Conservation (phyloP, 2,113 vertebrate species). For the Psephotus haematonotus region DNA sequence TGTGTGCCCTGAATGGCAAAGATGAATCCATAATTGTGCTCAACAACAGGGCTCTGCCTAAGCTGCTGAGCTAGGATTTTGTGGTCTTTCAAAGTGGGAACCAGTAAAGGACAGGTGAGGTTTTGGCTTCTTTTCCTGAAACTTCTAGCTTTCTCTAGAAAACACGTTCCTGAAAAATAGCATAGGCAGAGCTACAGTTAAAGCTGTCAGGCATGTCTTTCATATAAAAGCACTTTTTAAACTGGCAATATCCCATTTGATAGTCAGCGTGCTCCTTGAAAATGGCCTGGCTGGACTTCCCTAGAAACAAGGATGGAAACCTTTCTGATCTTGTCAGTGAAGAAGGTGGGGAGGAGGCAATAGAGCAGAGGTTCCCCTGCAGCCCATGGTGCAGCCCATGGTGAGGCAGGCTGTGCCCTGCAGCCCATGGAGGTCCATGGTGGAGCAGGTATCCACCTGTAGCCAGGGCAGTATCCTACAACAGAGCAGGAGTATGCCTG, state of each 20-base stretch:
- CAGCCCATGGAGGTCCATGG: neutral
- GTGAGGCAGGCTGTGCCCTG: neutral
- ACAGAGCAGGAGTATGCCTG: neutral
- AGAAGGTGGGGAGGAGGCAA: neutral
- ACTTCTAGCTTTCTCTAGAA: neutral
- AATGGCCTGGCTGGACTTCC: neutral
- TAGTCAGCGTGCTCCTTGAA: neutral
- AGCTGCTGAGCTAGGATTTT: neutral
- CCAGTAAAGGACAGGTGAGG: neutral
- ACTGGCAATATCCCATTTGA: neutral
- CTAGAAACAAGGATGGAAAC: neutral
- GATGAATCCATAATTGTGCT: neutral
- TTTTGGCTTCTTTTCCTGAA: neutral
- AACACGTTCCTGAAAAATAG: neutral
- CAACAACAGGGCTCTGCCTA: neutral
- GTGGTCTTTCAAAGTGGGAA: neutral
- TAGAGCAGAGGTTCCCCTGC: neutral
- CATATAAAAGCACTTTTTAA: neutral
- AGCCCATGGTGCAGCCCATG: neutral
- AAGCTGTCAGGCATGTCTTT: neutral
- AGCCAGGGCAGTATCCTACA: neutral
- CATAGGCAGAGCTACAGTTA: neutral
- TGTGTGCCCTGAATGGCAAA: neutral
- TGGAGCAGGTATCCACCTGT: neutral
- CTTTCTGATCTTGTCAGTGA: neutral